Base-by-base conservation (phyloP, 2,113 vertebrate genomes). In the Pionites leucogaster region DNA sequence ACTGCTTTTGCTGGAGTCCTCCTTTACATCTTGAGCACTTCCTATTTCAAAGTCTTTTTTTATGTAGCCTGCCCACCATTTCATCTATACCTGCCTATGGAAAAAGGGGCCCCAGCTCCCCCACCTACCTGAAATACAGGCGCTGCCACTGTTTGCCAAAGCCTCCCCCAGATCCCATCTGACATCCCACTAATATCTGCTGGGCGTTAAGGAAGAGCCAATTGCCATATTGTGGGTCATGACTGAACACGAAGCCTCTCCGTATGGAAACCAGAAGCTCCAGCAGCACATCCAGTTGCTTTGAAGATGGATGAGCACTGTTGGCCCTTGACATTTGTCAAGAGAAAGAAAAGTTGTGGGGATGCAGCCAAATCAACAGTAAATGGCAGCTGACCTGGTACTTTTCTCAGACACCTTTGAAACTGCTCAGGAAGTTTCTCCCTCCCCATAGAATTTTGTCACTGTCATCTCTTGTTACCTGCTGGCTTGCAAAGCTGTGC, bases 321-420 rank as follows among this genome's bases (percentile, higher is more conserved):
- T 14, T 31, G 53, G 25, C 42, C n/a, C 68, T 75, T 1, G 0
- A n/a, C 31, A 10, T 62, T 55, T 2, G 0, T 57, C 52, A 31
- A 57, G 57, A 35, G 23, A 67, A 27, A 0, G 0, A 29, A 25
- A 52, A 77, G 59, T 33, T 64, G 27, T n/a, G 37, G n/a, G 27
- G 47, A 59, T 68, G 42, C 65, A 85, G 44, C n/a, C 70, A 60
- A 33, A 69, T 20, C 29, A 55, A 7, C 28, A 67, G 50, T 16
- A 44, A 57, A 35, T 7, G 29, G 37, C n/a, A 52, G 70, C 55
- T 60, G 39, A n/a, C n/a, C 44, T 20, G 10, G 68, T 22, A 28
- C 68, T 24, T 41, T 52, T 57, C 60, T 52, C 11, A 22, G 52
- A 20, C 31, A 33, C 35, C 59, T 52, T 10, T 55, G 55, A 46